These are phyloP conservation scores for Neodon shergylaensis DNA, from an alignment of 2,113 vertebrate species.

Conservation along the genomic window DNA sequence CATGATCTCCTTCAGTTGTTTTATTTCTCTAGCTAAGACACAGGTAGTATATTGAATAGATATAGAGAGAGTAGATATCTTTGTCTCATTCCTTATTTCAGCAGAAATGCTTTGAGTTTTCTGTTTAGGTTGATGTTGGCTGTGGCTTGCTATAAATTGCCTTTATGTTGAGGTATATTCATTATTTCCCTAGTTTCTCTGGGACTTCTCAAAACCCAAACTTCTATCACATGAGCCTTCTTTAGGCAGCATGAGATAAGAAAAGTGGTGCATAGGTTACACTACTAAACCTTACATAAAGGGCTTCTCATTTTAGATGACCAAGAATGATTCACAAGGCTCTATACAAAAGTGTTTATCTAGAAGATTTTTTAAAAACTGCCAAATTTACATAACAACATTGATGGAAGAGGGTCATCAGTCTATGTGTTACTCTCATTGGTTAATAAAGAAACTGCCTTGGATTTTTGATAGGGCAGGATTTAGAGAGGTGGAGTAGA, in stretches of 20 bases:
- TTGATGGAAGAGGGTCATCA: background rate
- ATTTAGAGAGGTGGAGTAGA: too few relatives aligned
- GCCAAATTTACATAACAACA: conserved; percentile 52
- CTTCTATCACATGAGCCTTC: background rate
- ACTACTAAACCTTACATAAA: background rate
- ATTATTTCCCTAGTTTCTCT: background rate
- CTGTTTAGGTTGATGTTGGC: background rate
- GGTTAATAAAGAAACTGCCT: too few relatives aligned
- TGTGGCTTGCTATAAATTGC: background rate
- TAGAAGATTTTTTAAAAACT: conserved; percentile 39
- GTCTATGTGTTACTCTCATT: too few relatives aligned
- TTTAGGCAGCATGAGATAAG: background rate
- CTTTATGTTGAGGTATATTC: background rate
- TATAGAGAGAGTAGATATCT: background rate
- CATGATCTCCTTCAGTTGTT: background rate
- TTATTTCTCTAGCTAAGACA: background rate
- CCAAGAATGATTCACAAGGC: conserved; percentile 28
- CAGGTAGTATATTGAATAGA: background rate
- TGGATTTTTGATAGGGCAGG: too few relatives aligned
- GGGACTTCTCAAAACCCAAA: conserved; percentile 31
- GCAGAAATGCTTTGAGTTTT: background rate
- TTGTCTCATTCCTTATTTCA: background rate
- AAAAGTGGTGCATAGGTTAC: conserved; percentile 23
- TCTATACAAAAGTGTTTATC: conserved; percentile 48
- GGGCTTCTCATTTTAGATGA: conserved; percentile 43